Evolutionary conservation across 2,888 invertebrate genomes (phyloP).

Genomic region (Amphimallon solstitiale): DNA sequence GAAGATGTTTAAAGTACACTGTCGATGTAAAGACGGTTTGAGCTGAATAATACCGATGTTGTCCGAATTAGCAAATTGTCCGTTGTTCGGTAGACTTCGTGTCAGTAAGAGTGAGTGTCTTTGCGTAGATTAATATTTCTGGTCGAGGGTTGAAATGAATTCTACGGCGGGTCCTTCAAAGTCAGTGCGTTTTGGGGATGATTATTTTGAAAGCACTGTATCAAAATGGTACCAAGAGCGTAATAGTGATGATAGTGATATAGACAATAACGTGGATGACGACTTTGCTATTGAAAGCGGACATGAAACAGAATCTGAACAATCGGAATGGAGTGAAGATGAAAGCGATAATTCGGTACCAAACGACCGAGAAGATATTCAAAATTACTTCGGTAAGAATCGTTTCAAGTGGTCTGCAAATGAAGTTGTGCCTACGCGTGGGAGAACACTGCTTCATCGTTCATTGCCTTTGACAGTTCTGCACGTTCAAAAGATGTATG

Average conservation of each 20-base stretch:
- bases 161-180: slow-evolving; percentile 11
- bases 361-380: neutral
- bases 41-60: neutral
- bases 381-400: neutral
- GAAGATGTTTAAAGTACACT: no score
- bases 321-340: neutral
- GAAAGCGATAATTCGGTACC: slow-evolving; percentile 3
- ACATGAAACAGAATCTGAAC: slow-evolving; percentile 18
- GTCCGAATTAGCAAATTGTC: no score
- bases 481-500: neutral
- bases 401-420: neutral
- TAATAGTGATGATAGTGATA: slow-evolving; percentile 14
- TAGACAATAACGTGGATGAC: neutral
- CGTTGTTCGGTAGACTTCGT: no score
- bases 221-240: neutral
- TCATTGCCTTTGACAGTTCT: neutral
- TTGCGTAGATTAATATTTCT: no score
- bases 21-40: neutral
- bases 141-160: neutral
- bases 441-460: neutral
- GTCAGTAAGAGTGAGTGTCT: no score
- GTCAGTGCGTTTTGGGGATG: slow-evolving; percentile 4
- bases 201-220: slow-evolving; percentile 13
- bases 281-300: slow-evolving; percentile 14
- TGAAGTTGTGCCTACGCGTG: slow-evolving; percentile 2